Percentiles rank a stretch among this genome's conserved stretches.
Evolutionary conservation across 2,888 invertebrate genomes (phyloP).

Genomic region (Tanypteryx hageni): DNA sequence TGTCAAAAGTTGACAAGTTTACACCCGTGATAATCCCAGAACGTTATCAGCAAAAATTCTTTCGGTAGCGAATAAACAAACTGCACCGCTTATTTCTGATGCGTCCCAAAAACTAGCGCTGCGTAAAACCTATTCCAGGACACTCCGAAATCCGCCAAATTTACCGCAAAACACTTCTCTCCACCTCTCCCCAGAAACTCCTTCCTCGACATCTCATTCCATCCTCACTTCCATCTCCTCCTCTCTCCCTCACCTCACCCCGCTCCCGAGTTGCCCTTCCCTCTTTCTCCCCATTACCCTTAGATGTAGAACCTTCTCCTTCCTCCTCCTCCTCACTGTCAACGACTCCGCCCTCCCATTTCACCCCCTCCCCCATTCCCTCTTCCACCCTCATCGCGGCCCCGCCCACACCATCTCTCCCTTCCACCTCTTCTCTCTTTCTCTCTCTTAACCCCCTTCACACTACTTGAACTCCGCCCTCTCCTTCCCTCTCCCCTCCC

Average conservation of each 20-base stretch:
- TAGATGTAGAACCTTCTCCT: constrained; percentile 47
- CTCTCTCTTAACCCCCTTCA: constrained; percentile 31
- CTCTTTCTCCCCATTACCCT: background rate
- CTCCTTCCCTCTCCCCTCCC: constrained; percentile 71
- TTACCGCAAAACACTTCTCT: constrained; percentile 29
- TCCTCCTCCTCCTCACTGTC: constrained; percentile 50
- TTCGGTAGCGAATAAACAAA: too few relatives aligned
- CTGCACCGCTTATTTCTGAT: background rate
- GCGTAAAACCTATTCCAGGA: background rate
- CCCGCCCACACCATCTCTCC: constrained; percentile 68
- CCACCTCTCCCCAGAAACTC: background rate
- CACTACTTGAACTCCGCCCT: constrained; percentile 67
- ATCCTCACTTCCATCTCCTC: background rate
- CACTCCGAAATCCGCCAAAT: constrained; percentile 14
- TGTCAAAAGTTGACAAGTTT: too few relatives aligned
- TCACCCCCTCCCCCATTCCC: constrained; percentile 57
- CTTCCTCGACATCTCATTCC: constrained; percentile 9
- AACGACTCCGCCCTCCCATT: constrained; percentile 65
- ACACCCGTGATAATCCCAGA: too few relatives aligned
- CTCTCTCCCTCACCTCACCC: background rate
- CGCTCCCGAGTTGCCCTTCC: background rate
- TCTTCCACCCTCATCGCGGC: constrained; percentile 59
- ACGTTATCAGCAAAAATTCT: too few relatives aligned
- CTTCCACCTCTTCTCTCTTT: constrained; percentile 67
- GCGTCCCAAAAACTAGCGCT: background rate